Evolutionary conservation across 2,888 invertebrate species (phyloP), one percentile per base, ranked within the genome.

Genomic region (Cataglyphis livida): DNA sequence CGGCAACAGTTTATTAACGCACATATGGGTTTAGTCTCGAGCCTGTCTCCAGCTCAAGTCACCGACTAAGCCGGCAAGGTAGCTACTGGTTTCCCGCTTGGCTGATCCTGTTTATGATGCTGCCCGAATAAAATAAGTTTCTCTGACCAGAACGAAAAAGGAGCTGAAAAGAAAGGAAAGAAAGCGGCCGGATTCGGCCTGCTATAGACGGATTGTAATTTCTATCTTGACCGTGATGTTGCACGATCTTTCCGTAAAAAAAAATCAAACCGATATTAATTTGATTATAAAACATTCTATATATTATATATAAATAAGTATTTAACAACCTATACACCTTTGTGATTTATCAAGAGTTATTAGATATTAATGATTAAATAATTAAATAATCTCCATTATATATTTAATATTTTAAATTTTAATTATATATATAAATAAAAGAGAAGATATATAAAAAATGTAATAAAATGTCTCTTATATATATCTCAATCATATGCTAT

Each of bases 1-100:
- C 64, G 38, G 18, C 84, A 83, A 84, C 83, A 84, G 85, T 87
- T 90, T 90, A 90, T 88, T 89, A 89, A 86, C 87, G 88, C 85
- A 84, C 83, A 84, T 84, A 83, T 91, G 88, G 85, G 86, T 87
- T 90, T 89, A 89, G 87, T 84, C 85, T 82, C 86, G 87, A 83
- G 85, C 88, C 85, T 87, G 86, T 90, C 87, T 81, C 85, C 87
- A 57, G 81, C 73, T 75, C 79, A 61, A 74, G 32, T 74, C 74
- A 35, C 41, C 73, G 66, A 84, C 81, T 88, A 86, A 88, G 87
- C 86, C 84, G 85, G 82, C 76, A 25, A 70, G 78, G 71, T 83
- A 84, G 82, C 71, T 86, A 81, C 64, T 59, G 48, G 81, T 62
- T 82, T 74, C 73, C 70, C 87, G 84, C 61, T 81, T 75, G 57